Base-by-base conservation (phyloP, 2,113 vertebrate species). In the Pseudopipra pipra region DNA sequence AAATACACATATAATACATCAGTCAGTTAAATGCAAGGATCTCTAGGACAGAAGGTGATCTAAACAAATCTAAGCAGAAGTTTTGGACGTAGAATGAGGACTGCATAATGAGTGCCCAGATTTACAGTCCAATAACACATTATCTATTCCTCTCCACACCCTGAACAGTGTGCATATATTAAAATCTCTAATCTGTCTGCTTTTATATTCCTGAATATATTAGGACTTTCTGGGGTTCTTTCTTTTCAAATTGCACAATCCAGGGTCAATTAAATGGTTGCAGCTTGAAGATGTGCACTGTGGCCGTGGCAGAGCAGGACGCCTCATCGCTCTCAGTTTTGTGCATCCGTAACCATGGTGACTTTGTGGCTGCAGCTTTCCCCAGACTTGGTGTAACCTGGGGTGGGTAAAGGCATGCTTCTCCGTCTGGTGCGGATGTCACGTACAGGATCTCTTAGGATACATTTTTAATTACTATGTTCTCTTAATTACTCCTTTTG, bases 281-380 rank as follows among this genome's bases (percentile, higher is more conserved):
- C 51, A 24, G 39, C 70, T 95, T 27, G 12, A 94, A 95, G 90
- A 70, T 24, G 25, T 7, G 8, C 12, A 1, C 62, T 49, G 68
- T 71, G 47, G 46, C 62, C 5, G 2, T 41, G 78, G 72, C 86
- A 89, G 85, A 89, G 78, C 43, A 41, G 80, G 96, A 85, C 33
- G 3, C 33, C 73, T 82, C 71, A 71, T 84, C 17, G 43, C 89
- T 87, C 78, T 71, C 81, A 61, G 88, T 79, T 91, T 80, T 67
- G 85, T 95, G 91, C 96, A 95, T 97, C 81, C 93, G 97, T 98
- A 97, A 97, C 98, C 97, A 98, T 98, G 96, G 96, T 11, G 96
- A 98, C 96, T 71, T 88, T 87, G 85, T 52, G 87, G 84, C 82
- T 81, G 73, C 79, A 89, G 93, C 96, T 97, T 94, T 90, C 75